Percentiles rank a stretch among this genome's conserved stretches.
Evolutionary conservation across 2,113 vertebrate species (phyloP).

Genomic region (Pao palembangensis): DNA sequence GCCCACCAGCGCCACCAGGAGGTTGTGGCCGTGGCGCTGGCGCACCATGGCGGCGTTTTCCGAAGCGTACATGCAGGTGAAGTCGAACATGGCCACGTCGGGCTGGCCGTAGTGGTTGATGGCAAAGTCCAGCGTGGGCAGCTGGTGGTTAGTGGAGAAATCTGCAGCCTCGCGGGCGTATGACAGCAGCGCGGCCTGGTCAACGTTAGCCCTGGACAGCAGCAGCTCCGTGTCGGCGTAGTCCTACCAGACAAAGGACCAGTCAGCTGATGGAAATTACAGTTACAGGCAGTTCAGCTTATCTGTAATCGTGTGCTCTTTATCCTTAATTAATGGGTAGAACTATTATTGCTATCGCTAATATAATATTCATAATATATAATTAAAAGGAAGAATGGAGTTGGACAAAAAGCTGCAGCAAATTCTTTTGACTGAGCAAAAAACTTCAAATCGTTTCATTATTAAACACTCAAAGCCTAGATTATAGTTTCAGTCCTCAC

Average conservation of each 20-base stretch:
- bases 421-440: too few species aligned
- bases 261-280: too few species aligned
- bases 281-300: too few species aligned
- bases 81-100: constrained; percentile 98
- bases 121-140: constrained; percentile 92
- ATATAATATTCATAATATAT: too few species aligned
- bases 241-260: constrained; percentile 73
- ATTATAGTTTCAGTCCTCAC: too few species aligned
- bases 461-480: too few species aligned
- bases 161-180: constrained; percentile 92
- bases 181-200: constrained; percentile 89
- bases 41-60: constrained; percentile 94
- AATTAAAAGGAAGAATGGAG: too few species aligned
- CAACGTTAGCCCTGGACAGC: constrained; percentile 92
- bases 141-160: constrained; percentile 95
- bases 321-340: too few species aligned
- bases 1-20: constrained; percentile 91
- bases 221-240: constrained; percentile 90
- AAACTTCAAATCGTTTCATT: too few species aligned
- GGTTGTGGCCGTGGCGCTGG: constrained; percentile 84
- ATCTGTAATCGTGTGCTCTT: too few species aligned
- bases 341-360: too few species aligned
- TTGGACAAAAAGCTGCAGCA: too few species aligned
- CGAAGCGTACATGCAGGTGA: constrained; percentile 98
- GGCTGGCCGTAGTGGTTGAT: constrained; percentile 99